Conservation (phyloP, 2,113 vertebrate species). For the Syngnathoides biaculeatus region DNA sequence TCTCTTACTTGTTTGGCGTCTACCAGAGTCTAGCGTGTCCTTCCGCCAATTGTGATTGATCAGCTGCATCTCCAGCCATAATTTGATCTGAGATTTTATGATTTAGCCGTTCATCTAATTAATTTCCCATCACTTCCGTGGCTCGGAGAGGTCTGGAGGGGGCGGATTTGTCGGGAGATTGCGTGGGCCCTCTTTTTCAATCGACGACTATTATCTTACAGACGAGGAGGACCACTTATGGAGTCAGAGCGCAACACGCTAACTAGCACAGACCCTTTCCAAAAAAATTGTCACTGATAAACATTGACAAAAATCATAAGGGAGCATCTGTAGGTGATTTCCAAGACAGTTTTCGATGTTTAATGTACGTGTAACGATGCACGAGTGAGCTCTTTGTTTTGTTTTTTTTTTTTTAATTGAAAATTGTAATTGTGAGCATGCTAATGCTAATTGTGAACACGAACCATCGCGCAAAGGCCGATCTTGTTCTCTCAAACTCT, state of each 20-base stretch:
- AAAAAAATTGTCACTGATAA: too few species aligned
- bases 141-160: not conserved
- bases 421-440: too few species aligned
- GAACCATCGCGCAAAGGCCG: too few species aligned
- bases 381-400: too few species aligned
- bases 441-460: too few species aligned
- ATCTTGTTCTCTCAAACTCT: too few species aligned
- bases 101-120: not conserved
- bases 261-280: too few species aligned
- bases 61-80: not conserved
- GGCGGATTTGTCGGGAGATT: not conserved
- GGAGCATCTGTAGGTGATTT: too few species aligned
- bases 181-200: constrained; percentile 3
- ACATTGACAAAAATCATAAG: too few species aligned
- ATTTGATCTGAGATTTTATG: not conserved
- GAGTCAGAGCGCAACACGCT: not conserved
- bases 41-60: not conserved
- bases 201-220: constrained; percentile 5
- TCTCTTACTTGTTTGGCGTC: not conserved
- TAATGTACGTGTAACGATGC: too few species aligned
- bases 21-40: not conserved
- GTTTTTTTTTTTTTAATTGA: too few species aligned
- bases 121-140: not conserved
- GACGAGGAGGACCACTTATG: not conserved
- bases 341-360: too few species aligned